Evolutionary conservation across 2,113 vertebrate species (phyloP).

Genomic region (Pollimyrus isidori): DNA sequence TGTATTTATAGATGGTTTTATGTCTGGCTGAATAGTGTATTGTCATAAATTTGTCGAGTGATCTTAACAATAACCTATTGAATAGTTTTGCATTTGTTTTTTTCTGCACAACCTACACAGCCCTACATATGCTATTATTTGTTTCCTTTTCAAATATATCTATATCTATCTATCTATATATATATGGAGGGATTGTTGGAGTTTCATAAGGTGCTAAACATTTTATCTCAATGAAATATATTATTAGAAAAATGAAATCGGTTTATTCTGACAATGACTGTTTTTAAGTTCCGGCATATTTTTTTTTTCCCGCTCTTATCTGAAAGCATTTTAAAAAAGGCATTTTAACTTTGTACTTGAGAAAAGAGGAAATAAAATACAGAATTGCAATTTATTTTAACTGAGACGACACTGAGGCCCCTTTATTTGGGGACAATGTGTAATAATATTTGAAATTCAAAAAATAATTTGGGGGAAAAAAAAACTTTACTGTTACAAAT

Average conservation of each 20-base stretch:
- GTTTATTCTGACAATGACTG: slow-evolving; percentile 85
- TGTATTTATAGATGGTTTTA: slow-evolving; percentile 41
- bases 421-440: slow-evolving; percentile 87
- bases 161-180: slow-evolving; percentile 34
- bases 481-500: slow-evolving; percentile 69
- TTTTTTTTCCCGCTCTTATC: slow-evolving; percentile 76
- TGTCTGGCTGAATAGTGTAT: slow-evolving; percentile 48
- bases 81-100: slow-evolving; percentile 44
- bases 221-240: slow-evolving; percentile 93
- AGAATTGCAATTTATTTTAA: slow-evolving; percentile 91
- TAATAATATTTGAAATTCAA: slow-evolving; percentile 74
- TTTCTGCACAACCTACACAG: slow-evolving; percentile 56
- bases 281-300: slow-evolving; percentile 80
- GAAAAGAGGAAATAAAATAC: slow-evolving; percentile 67
- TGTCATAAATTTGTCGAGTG: slow-evolving; percentile 48
- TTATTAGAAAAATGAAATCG: slow-evolving; percentile 72
- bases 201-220: slow-evolving; percentile 94
- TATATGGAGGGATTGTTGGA: slow-evolving; percentile 70
- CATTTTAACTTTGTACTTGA: slow-evolving; percentile 99
- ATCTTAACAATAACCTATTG: slow-evolving; percentile 43
- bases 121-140: slow-evolving; percentile 57
- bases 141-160: slow-evolving; percentile 46
- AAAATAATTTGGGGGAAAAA: slow-evolving; percentile 60
- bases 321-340: slow-evolving; percentile 89
- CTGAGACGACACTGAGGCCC: slow-evolving; percentile 93